Conservation (phyloP, 1,140 invertebrate genomes). For the Caenorhabditis tropicalis region DNA sequence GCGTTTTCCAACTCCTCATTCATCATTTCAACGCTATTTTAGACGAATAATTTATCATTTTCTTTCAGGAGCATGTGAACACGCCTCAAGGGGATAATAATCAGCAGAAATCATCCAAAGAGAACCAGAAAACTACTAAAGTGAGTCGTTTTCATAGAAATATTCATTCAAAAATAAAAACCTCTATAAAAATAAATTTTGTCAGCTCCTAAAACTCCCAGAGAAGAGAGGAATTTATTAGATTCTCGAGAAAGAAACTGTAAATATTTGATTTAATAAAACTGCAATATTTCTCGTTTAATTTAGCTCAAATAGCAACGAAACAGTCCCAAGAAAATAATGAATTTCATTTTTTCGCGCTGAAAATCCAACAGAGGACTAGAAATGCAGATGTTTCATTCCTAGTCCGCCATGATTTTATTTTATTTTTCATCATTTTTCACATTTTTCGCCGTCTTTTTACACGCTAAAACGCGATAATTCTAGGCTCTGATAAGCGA, state of each 20-base stretch:
- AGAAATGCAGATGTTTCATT: neutral
- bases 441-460: neutral
- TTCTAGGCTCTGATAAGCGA: neutral
- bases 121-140: conserved; percentile 27
- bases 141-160: neutral
- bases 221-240: too few species aligned
- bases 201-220: too few species aligned
- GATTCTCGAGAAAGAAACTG: too few species aligned
- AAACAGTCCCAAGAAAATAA: too few species aligned
- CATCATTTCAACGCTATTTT: neutral
- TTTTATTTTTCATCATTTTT: neutral
- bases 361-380: neutral
- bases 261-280: too few species aligned
- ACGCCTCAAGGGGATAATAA: conserved; percentile 40
- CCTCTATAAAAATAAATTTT: neutral
- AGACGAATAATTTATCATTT: neutral
- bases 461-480: conserved; percentile 1
- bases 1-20: neutral
- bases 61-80: conserved; percentile 43
- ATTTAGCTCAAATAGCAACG: too few species aligned
- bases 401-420: neutral
- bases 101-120: conserved; percentile 40
- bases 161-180: neutral
- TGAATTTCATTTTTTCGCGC: too few species aligned
- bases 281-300: too few species aligned